A percentile compares a stretch with the other conserved stretches of the same genome.
Conservation (phyloP, 2,113 vertebrate species). For the Stegastes partitus region DNA sequence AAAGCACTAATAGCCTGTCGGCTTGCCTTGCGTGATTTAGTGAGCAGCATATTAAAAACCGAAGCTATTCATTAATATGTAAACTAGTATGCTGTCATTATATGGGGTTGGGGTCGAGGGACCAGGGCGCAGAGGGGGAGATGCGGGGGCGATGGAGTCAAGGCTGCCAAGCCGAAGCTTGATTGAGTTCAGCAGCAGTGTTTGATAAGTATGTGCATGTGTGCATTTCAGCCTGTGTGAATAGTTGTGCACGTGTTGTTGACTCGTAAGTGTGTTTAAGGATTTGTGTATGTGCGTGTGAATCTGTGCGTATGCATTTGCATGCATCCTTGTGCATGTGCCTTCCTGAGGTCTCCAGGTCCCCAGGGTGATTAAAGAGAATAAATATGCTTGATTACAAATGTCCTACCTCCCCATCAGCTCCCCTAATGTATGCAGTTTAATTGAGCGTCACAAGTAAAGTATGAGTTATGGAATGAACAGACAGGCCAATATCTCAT, state of each 20-base stretch:
- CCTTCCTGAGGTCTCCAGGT: slow-evolving; percentile 75
- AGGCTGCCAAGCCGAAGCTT: slow-evolving; percentile 68
- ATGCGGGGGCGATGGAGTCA: slow-evolving; percentile 60
- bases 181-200: slow-evolving; percentile 81
- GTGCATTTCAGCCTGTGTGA: slow-evolving; percentile 11
- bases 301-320: slow-evolving; percentile 41
- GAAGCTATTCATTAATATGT: slow-evolving; percentile 84
- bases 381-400: slow-evolving; percentile 89
- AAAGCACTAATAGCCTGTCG: slow-evolving; percentile 69
- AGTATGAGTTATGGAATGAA: slow-evolving; percentile 84
- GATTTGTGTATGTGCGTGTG: slow-evolving; percentile 26
- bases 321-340: slow-evolving; percentile 62
- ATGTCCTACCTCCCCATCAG: slow-evolving; percentile 83
- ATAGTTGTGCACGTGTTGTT: slow-evolving; percentile 26
- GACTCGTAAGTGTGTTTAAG: slow-evolving; percentile 34
- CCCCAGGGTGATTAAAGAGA: slow-evolving; percentile 85
- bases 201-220: slow-evolving; percentile 60
- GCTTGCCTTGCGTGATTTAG: slow-evolving; percentile 77
- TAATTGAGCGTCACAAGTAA: slow-evolving; percentile 85
- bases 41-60: slow-evolving; percentile 81
- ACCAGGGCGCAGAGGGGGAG: slow-evolving; percentile 59
- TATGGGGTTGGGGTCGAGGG: slow-evolving; percentile 75
- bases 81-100: slow-evolving; percentile 82
- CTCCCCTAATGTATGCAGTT: slow-evolving; percentile 85
- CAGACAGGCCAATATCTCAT: slow-evolving; percentile 80